Evolutionary conservation across 2,888 invertebrate species (phyloP), one percentile per base, ranked within the genome.

Genomic region (Pammene fasciana): DNA sequence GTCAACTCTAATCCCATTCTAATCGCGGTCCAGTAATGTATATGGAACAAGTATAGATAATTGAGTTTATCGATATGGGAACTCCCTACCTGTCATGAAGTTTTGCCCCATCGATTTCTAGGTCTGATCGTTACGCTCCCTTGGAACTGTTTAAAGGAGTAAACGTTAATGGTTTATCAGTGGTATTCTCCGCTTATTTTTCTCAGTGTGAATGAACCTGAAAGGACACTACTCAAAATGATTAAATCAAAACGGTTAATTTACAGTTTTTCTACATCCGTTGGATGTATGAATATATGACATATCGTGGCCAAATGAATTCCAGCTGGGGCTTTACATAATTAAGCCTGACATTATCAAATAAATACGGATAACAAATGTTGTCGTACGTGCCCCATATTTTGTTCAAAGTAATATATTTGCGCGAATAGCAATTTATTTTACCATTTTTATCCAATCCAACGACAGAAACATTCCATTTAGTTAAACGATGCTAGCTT

Each of bases 321-420:
- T 55, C 55, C 55, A 14, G 9, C 38, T 13, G 62, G 56, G 36
- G 50, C 62, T 56, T 50, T 36, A 50, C 62, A 50, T 68, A 64
- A 68, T 68, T 68, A 43, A 41, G 16, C 43, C 50, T 18, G 68
- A 56, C 62, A 64, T 68, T 68, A 68, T 68, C 64, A 65, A 68
- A 68, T 68, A 65, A 65, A 68, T 68, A 16, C 18, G 68, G 45
- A 68, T 68, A 65, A 59, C 65, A 68, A 65, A 70, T 59, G 65
- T 60, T 65, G 59, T 54, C 38, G 54, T 60, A 48, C 60, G 70
- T 41, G 54, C 38, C 41, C 57, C 65, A 70, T 70, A 70, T 65
- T 65, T 65, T 70, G 59, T 70, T 52, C 64, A 45, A 26, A 45
- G 57, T 64, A 65, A 60, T 56, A 48, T 68, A 65, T 41, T 36